Conservation (phyloP, 2,888 invertebrate genomes). For the Tridacna gigas region DNA sequence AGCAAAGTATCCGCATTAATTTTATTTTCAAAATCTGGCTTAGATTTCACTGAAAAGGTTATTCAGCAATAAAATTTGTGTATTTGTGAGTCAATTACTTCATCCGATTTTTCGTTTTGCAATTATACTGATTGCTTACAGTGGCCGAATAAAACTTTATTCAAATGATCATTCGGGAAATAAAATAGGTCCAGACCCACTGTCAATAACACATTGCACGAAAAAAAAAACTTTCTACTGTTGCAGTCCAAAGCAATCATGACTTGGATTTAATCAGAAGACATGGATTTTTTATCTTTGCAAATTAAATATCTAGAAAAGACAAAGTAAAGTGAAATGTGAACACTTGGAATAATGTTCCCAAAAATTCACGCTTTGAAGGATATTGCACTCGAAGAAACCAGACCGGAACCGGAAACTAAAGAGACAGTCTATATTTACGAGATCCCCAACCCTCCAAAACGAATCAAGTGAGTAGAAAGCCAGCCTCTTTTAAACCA, state of each 20-base stretch:
- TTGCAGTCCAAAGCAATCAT: not conserved
- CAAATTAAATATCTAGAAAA: not conserved
- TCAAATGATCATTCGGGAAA: too few relatives aligned
- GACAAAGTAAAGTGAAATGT: too few relatives aligned
- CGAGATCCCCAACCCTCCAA: constrained; percentile 13
- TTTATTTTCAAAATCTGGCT: not conserved
- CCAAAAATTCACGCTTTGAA: constrained; percentile 2
- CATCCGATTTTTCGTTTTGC: not conserved
- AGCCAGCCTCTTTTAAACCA: not conserved
- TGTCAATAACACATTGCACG: too few relatives aligned
- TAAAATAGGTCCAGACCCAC: too few relatives aligned
- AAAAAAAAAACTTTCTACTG: too few relatives aligned
- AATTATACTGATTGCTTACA: not conserved
- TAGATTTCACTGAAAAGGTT: not conserved
- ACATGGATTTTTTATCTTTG: not conserved
- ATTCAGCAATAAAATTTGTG: too few relatives aligned
- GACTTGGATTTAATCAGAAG: not conserved
- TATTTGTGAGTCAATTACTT: too few relatives aligned
- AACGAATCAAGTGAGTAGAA: constrained; percentile 4
- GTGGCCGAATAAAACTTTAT: not conserved
- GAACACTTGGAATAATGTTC: constrained; percentile 3
- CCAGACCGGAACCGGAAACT: not conserved
- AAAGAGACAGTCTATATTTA: constrained; percentile 5
- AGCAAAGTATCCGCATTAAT: not conserved
- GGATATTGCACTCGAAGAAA: constrained; percentile 1